Conservation (phyloP, 1,140 invertebrate genomes). For the Panagrolaimus sp. region DNA sequence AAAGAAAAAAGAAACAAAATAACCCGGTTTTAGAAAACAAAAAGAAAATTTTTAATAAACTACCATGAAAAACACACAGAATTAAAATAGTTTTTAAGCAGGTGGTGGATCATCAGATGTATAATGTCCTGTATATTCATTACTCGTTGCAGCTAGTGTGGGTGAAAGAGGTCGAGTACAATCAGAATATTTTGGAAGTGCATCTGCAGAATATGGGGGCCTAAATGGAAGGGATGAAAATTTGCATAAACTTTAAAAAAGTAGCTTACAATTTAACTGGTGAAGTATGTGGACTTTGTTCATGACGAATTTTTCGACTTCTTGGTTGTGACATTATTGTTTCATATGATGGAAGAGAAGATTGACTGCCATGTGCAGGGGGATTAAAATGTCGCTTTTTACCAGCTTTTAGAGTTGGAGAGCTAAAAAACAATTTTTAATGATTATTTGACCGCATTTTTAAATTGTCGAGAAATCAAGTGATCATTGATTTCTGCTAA, state of each 20-base stretch:
- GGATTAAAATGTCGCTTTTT: constrained; percentile 4
- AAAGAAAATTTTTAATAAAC: no score
- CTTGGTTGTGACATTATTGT: neutral
- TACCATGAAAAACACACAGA: no score
- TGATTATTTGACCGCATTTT: no score
- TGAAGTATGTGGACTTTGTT: constrained; percentile 6
- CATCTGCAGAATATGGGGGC: no score
- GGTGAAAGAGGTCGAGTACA: neutral
- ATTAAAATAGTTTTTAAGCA: no score
- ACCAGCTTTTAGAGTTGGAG: neutral
- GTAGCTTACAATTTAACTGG: constrained; percentile 4
- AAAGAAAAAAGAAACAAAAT: no score
- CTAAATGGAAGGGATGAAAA: no score
- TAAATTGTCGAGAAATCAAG: no score
- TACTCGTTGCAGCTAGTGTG: neutral
- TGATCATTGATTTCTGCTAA: no score
- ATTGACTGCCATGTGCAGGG: neutral
- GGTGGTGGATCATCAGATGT: neutral
- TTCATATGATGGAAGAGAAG: neutral
- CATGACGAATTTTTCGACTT: constrained; percentile 9
- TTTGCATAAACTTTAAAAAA: neutral
- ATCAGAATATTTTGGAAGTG: neutral
- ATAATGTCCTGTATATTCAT: neutral
- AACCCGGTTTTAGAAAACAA: no score
- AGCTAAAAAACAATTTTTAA: neutral